Evolutionary conservation across 1,140 invertebrate species (phyloP), one percentile per base, ranked within the genome.

Genomic region (Sycobia sp.): DNA sequence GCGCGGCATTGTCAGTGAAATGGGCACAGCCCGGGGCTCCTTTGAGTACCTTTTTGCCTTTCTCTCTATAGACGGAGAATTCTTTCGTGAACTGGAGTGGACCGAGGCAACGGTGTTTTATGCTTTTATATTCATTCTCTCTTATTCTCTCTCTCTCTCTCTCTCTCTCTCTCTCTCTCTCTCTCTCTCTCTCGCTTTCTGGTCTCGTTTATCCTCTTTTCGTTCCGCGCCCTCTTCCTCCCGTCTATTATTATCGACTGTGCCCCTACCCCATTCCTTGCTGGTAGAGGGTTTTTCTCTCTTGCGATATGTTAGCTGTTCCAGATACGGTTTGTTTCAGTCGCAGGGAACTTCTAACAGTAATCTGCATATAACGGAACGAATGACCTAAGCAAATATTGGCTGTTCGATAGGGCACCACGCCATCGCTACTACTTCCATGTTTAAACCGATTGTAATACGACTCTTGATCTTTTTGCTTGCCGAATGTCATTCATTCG

Each of bases 231-330:
- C 18, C 11, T 36, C 22, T 27, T 20, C 13, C 13, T 49, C 58
- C 65, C 62, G 55, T 62, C 63, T 67, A 69, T 73, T 71, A 72
- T 72, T 69, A 71, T 71, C 61, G 67, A 56, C 56, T 41, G 20
- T 3, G 36, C 43, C 7, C 29, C 29, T 32, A 7, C 29, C 11
- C 5, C 29, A 11, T 11, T 32, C 29, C 29, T 11, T 4, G 11
- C 4, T 23, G n/a, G 20, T 14, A 16, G n/a, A n/a, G n/a, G n/a
- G n/a, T n/a, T n/a, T n/a, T n/a, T n/a, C n/a, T n/a, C n/a, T n/a
- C n/a, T n/a, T n/a, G 13, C n/a, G 27, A n/a, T 9, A 2, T 32
- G 1, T 18, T 18, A 49, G 20, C 29, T 5, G n/a, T 27, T 11
- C 25, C 27, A 22, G 29, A 38, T 38, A 38, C n/a, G 22, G 41